These are phyloP conservation scores for Coreoperca whiteheadi DNA, from an alignment of 2,113 vertebrate genomes.

Conservation along the genomic window DNA sequence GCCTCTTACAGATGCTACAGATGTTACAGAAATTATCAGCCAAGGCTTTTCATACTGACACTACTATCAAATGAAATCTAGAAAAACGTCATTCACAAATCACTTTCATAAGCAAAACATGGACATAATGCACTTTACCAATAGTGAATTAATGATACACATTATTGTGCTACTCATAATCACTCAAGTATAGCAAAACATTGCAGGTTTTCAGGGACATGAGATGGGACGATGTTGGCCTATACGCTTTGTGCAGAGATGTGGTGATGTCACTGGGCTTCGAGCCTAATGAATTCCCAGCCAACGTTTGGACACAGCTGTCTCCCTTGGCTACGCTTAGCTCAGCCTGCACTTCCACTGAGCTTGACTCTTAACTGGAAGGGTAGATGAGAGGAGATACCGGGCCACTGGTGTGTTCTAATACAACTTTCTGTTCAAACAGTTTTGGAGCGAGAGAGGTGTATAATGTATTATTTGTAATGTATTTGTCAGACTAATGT, in stretches of 20 bases:
- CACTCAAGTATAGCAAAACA: not conserved
- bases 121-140: not conserved
- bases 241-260: not conserved
- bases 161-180: not conserved
- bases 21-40: no score
- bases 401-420: not conserved
- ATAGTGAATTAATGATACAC: not conserved
- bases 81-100: no score
- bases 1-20: no score
- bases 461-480: not conserved
- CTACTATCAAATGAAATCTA: not conserved
- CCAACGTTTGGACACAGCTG: slow-evolving; percentile 40
- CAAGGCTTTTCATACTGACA: not conserved
- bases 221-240: not conserved
- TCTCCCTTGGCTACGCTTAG: slow-evolving; percentile 3
- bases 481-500: not conserved
- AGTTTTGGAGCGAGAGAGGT: not conserved
- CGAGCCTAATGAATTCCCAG: not conserved
- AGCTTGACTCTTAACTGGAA: not conserved
- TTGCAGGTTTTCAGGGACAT: not conserved
- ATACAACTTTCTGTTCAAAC: not conserved
- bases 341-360: slow-evolving; percentile 17
- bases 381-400: not conserved
- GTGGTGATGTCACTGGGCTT: slow-evolving; percentile 27
- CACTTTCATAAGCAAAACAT: no score